Percentiles rank a stretch among this genome's conserved stretches.
These are phyloP conservation scores for Holothuria scabra DNA, from an alignment of 53 echinoderm and acorn worm species.

Conservation along the genomic window DNA sequence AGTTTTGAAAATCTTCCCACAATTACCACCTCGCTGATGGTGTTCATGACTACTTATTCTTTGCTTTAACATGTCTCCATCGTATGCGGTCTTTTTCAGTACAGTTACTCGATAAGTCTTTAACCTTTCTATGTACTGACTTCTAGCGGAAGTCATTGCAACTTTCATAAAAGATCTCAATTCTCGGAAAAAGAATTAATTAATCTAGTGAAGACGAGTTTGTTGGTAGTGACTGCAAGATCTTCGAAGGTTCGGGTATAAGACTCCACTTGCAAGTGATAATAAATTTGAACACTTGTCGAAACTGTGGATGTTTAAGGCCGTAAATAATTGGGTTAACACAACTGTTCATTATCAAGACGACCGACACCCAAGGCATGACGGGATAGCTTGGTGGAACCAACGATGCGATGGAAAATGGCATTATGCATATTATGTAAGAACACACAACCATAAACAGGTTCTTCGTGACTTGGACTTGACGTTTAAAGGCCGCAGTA, in stretches of 20 bases:
- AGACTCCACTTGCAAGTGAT: conserved; percentile 21
- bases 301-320: conserved; percentile 67
- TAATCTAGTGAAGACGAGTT: not conserved
- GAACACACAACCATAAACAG: conserved; percentile 67
- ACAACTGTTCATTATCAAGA: conserved; percentile 56
- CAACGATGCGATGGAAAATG: conserved; percentile 57
- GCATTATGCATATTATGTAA: conserved; percentile 63
- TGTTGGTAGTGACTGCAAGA: not conserved
- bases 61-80: too few relatives aligned
- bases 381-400: conserved; percentile 61
- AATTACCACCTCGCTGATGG: too few relatives aligned
- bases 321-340: conserved; percentile 69
- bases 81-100: too few relatives aligned
- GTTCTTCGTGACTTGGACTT: conserved; percentile 68
- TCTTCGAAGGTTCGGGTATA: conserved; percentile 50
- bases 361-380: conserved; percentile 46
- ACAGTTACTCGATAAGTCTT: too few relatives aligned
- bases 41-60: too few relatives aligned
- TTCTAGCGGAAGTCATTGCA: too few relatives aligned
- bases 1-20: too few relatives aligned
- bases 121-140: too few relatives aligned
- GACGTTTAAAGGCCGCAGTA: conserved; percentile 48
- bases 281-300: conserved; percentile 50
- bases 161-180: too few relatives aligned
- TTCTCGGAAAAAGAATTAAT: too few relatives aligned